phyloP scores from a whole-genome alignment of 2,797 vertebrate genomes.

The Falco concolor region DNA sequence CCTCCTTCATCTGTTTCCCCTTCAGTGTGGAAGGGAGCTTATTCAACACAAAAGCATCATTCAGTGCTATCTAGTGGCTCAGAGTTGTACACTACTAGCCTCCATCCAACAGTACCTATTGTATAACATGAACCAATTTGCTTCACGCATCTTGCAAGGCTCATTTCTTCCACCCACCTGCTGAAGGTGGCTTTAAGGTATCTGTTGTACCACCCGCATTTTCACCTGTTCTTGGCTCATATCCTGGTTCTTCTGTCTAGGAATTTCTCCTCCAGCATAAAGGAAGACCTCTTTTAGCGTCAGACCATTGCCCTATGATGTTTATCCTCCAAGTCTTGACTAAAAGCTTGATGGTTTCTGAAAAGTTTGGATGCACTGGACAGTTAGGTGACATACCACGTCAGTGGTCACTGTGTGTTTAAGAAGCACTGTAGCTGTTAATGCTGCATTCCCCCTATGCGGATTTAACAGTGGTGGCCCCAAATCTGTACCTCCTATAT shows the following conservation, averaged over 20 bases:
- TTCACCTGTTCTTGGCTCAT: neutral
- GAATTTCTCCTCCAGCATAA: neutral
- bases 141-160: neutral
- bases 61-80: neutral
- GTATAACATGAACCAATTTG: neutral
- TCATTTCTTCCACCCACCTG: neutral
- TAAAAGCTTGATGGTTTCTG: neutral
- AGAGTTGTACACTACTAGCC: accelerated
- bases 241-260: neutral
- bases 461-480: neutral
- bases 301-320: neutral
- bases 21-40: neutral
- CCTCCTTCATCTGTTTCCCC: neutral
- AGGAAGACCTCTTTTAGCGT: neutral
- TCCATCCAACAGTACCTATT: neutral
- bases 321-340: neutral
- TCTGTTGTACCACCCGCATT: neutral
- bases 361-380: neutral
- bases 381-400: neutral
- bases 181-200: neutral
- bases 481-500: neutral
- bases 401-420: neutral
- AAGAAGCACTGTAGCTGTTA: neutral
- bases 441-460: neutral
- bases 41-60: neutral